phyloP scores from a whole-genome alignment of 2,888 invertebrate species.

The Sphaerolaimus hirsutus region DNA sequence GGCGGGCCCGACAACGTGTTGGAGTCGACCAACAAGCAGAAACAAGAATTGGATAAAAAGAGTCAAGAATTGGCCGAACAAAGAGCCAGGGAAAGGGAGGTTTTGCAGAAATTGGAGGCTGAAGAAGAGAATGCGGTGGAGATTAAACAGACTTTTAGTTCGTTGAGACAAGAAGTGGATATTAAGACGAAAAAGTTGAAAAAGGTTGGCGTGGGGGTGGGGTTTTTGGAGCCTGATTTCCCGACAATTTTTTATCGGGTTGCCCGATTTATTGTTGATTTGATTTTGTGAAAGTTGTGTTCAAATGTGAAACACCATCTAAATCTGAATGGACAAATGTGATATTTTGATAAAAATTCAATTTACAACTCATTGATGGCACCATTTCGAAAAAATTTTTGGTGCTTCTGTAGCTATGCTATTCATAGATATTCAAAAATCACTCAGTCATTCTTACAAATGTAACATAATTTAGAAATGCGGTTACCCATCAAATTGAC shows the following conservation, averaged over 20 bases:
- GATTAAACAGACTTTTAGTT: constrained; percentile 65
- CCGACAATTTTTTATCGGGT: no score
- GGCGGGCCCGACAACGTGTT: constrained; percentile 80
- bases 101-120: constrained; percentile 70
- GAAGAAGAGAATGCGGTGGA: constrained; percentile 77
- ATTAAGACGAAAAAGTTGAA: constrained; percentile 76
- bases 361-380: no score
- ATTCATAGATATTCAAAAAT: neutral
- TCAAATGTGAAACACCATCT: no score
- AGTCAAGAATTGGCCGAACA: constrained; percentile 66
- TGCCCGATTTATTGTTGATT: no score
- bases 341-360: constrained; percentile 1
- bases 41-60: constrained; percentile 59
- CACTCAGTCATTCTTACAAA: constrained; percentile 4
- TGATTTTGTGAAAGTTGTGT: no score
- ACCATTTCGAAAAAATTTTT: no score
- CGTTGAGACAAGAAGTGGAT: constrained; percentile 83
- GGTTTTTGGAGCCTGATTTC: no score
- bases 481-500: no score
- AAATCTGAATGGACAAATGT: neutral
- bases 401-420: no score
- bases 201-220: constrained; percentile 32
- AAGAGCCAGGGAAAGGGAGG: constrained; percentile 55
- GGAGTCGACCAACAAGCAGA: constrained; percentile 79
- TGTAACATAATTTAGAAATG: no score